phyloP scores from a whole-genome alignment of 2,113 vertebrate species.

The Misgurnus anguillicaudatus region DNA sequence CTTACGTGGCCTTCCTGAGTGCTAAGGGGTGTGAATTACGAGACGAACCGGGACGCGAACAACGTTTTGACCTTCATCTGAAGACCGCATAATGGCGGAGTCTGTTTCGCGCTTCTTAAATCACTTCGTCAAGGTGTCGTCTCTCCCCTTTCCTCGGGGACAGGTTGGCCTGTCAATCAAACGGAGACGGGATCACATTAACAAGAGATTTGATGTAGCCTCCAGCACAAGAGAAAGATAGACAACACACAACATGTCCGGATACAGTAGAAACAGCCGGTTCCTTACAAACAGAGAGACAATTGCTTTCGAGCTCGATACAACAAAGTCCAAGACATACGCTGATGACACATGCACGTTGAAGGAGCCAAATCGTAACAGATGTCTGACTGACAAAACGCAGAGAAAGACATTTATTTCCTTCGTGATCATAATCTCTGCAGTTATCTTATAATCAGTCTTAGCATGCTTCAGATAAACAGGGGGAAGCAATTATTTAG shows the following conservation, averaged over 20 bases:
- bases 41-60: conserved; percentile 23
- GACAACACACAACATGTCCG: conserved; percentile 17
- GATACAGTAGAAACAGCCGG: conserved; percentile 5
- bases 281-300: neutral
- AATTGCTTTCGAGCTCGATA: conserved; percentile 1
- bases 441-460: conserved; percentile 36
- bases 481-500: conserved; percentile 31
- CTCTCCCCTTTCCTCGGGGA: conserved; percentile 33
- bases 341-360: neutral
- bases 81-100: conserved; percentile 38
- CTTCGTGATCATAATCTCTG: conserved; percentile 34
- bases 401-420: conserved; percentile 21
- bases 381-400: conserved; percentile 38
- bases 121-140: conserved; percentile 24
- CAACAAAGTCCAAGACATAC: conserved; percentile 30
- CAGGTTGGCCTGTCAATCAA: conserved; percentile 45
- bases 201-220: conserved; percentile 40
- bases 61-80: conserved; percentile 39
- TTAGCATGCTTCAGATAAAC: conserved; percentile 24
- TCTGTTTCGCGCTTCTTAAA: conserved; percentile 25
- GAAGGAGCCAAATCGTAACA: conserved; percentile 21
- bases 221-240: conserved; percentile 10
- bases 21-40: conserved; percentile 9
- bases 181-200: conserved; percentile 39
- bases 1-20: conserved; percentile 15